Evolutionary conservation across 1,140 invertebrate genomes (phyloP), one percentile per base, ranked within the genome.

Genomic region (Ceratina calcarata): DNA sequence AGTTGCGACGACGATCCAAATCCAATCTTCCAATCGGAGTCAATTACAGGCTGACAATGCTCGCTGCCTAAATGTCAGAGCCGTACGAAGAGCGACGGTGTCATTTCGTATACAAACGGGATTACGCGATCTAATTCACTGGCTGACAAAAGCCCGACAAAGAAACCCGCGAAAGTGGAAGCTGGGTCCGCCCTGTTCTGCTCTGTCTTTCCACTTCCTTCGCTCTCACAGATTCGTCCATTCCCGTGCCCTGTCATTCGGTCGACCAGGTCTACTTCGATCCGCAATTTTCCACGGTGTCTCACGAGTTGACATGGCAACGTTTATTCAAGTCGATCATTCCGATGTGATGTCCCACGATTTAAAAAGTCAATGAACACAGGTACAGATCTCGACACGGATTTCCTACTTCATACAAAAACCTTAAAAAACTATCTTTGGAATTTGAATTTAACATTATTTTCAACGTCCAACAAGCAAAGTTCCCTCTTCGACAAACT

Each of bases 11-110:
- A 92, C 90, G 89, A 92, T 92, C 88, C 91, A 91, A 91, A 91
- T 93, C 89, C 91, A 93, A 93, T 93, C 89, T 92, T 92, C 91
- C 91, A 93, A 93, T 93, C 92, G 89, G 90, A 92, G 90, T 92
- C 92, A 93, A 93, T 93, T 93, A 93, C 90, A 86, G 86, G 77
- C 86, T 87, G 85, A 91, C 90, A 91, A 92, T 91, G 88, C 82
- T 78, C 82, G 78, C 83, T 79, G 86, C 88, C 88, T 91, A 90
- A 92, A 91, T 90, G 91, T 92, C 91, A 91, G 91, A 91, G 90
- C 89, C 87, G 76, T 80, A 85, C 85, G 86, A 91, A 89, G 70
- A 72, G 89, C 90, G 89, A 85, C 91, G 88, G 90, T 92, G 91
- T 93, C 91, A 91, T 92, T 92, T 91, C 90, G 87, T 90, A 89